Evolutionary conservation across 1,140 invertebrate species (phyloP).

Genomic region (Cydia amplana): DNA sequence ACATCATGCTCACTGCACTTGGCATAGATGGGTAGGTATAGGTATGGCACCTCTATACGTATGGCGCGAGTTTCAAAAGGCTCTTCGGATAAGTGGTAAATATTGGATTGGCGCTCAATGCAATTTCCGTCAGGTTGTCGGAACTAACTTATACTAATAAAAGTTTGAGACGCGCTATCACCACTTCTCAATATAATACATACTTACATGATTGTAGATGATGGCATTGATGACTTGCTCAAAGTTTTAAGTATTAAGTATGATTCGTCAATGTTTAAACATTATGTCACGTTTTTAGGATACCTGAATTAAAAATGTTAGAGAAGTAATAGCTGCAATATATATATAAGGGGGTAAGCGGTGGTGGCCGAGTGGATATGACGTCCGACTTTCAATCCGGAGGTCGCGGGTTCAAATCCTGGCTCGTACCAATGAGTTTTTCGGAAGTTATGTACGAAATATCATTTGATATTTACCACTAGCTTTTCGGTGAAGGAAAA

Average conservation of each 20-base stretch:
- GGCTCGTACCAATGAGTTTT: too few species aligned
- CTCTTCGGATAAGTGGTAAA: slow-evolving; percentile 1
- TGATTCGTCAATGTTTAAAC: not conserved
- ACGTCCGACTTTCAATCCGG: too few species aligned
- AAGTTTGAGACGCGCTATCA: not conserved
- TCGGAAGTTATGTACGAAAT: too few species aligned
- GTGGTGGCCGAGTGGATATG: too few species aligned
- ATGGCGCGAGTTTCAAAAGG: not conserved
- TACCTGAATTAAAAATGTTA: not conserved
- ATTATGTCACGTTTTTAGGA: not conserved
- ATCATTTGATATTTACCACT: too few species aligned
- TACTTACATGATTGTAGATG: not conserved
- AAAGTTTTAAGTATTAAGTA: not conserved
- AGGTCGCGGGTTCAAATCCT: too few species aligned
- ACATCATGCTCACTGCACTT: not conserved
- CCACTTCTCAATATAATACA: not conserved
- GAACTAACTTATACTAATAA: slow-evolving; percentile 6
- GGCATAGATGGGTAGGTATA: not conserved
- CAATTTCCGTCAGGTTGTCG: not conserved
- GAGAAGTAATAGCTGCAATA: too few species aligned
- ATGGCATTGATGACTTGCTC: too few species aligned
- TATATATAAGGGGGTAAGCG: too few species aligned
- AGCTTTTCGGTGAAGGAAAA: too few species aligned
- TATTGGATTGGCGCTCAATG: not conserved
- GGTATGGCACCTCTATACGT: not conserved